phyloP scores from a whole-genome alignment of 2,888 invertebrate species.

The Watsonalla binaria region DNA sequence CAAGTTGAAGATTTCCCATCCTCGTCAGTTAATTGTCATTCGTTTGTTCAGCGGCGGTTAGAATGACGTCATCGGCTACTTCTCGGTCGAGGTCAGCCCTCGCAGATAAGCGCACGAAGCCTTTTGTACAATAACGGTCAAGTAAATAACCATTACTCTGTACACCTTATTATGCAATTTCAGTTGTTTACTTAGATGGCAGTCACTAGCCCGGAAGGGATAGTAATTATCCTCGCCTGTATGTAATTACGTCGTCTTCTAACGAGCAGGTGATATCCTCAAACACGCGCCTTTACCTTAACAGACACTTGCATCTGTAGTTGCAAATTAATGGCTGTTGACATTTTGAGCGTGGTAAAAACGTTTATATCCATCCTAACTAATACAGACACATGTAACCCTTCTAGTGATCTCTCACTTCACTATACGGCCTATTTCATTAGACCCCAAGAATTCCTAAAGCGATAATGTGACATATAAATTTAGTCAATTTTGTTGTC shows the following conservation, averaged over 20 bases:
- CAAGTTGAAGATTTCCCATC: background rate
- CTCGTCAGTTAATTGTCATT: slow-evolving; percentile 6
- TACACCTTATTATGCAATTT: background rate
- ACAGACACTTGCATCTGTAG: slow-evolving; percentile 5
- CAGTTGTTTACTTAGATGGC: background rate
- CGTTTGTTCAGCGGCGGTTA: slow-evolving; percentile 22
- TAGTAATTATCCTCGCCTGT: background rate
- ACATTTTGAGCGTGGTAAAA: background rate
- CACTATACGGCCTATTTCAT: background rate
- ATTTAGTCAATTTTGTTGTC: no score
- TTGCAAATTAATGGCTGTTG: background rate
- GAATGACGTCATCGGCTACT: slow-evolving; percentile 40
- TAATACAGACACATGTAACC: background rate
- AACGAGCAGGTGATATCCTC: background rate
- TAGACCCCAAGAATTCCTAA: no score
- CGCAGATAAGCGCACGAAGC: slow-evolving; percentile 30
- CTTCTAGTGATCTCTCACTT: background rate
- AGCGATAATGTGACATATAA: no score
- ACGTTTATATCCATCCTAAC: background rate
- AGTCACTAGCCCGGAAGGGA: background rate
- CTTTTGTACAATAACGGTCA: slow-evolving; percentile 13
- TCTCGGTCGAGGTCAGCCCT: slow-evolving; percentile 37
- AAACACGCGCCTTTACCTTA: slow-evolving; percentile 3
- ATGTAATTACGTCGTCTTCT: background rate
- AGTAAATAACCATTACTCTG: background rate